These are phyloP conservation scores for Chloropsis cyanopogon DNA, from an alignment of 2,113 vertebrate species.

Conservation along the genomic window DNA sequence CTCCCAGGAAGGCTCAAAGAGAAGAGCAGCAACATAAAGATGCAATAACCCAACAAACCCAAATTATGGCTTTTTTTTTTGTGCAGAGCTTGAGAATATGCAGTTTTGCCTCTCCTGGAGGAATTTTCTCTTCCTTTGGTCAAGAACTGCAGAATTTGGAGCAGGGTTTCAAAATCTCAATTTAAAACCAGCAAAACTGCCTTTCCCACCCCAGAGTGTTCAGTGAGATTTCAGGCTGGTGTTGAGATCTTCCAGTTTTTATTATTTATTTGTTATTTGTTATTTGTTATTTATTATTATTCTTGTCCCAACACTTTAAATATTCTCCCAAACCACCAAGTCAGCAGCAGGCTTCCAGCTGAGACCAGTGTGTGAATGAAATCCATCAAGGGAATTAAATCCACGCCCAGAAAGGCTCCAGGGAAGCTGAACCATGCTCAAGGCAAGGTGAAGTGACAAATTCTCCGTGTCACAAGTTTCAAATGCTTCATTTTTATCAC, in stretches of 20 bases:
- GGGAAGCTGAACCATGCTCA: not conserved
- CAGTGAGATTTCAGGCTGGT: not conserved
- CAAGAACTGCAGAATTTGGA: not conserved
- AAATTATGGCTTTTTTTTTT: not conserved
- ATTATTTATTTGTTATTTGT: not conserved
- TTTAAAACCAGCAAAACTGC: not conserved
- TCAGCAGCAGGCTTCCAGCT: not conserved
- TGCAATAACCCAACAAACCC: not conserved
- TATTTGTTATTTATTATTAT: not conserved
- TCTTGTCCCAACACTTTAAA: not conserved
- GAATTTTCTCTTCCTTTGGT: not conserved
- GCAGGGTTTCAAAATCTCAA: not conserved
- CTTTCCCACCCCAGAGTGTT: not conserved
- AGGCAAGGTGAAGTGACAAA: not conserved
- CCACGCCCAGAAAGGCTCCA: not conserved
- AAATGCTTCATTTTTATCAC: not conserved
- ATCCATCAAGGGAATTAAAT: not conserved
- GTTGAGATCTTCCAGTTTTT: not conserved
- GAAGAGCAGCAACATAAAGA: not conserved
- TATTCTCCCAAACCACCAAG: not conserved
- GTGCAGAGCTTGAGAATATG: not conserved
- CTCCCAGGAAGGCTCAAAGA: not conserved
- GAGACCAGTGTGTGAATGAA: not conserved
- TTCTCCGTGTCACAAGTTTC: not conserved
- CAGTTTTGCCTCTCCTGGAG: not conserved